Conservation (phyloP, 1,140 invertebrate species). For the Solen grandis region DNA sequence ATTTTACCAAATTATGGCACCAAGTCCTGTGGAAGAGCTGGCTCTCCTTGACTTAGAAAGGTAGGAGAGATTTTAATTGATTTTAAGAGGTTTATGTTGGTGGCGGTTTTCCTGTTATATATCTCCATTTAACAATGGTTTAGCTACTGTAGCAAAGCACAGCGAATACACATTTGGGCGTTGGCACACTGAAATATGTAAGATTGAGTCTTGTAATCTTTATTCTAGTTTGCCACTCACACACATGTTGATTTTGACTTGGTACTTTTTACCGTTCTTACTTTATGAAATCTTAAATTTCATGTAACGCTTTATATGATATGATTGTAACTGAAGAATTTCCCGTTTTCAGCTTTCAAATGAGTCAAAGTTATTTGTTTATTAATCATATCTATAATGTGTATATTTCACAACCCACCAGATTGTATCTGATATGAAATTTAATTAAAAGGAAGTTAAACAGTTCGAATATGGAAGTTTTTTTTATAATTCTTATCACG, state of each 20-base stretch:
- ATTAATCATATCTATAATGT: too few species aligned
- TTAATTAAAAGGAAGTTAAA: too few species aligned
- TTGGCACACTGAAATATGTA: not conserved
- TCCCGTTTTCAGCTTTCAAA: too few species aligned
- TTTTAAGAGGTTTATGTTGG: not conserved
- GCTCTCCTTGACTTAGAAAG: conserved; percentile 74
- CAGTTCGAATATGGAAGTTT: too few species aligned
- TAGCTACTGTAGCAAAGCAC: not conserved
- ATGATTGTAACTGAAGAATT: too few species aligned
- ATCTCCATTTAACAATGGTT: conserved; percentile 8
- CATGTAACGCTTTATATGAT: too few species aligned
- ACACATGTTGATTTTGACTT: not conserved
- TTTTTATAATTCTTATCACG: too few species aligned
- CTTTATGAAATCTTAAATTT: too few species aligned
- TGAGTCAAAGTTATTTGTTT: too few species aligned
- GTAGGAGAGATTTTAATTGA: conserved; percentile 58
- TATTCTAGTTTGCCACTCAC: not conserved
- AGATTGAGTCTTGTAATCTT: not conserved
- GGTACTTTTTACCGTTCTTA: too few species aligned
- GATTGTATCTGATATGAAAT: too few species aligned
- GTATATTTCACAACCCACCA: too few species aligned
- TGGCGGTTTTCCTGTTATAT: not conserved
- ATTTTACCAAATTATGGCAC: conserved; percentile 66
- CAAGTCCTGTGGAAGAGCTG: conserved; percentile 74
- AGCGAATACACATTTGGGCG: not conserved